Evolutionary conservation across 2,113 vertebrate species (phyloP).

Genomic region (Engraulis encrasicolus): DNA sequence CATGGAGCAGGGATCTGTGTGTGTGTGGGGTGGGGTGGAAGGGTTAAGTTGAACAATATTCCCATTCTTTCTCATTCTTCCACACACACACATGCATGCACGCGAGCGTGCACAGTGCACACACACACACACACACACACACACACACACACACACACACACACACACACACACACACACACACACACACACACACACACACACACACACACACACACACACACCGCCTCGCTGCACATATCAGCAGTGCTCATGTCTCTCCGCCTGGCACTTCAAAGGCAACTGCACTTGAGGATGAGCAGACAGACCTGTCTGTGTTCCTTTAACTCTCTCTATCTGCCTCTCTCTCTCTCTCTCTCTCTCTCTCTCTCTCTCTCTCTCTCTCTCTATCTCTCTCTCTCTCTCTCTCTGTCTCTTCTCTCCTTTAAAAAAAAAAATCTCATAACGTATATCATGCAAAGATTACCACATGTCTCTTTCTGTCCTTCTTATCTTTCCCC

Average conservation of each 20-base stretch:
- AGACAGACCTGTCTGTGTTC: constrained; percentile 34
- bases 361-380: too few species aligned
- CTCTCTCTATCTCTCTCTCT: too few species aligned
- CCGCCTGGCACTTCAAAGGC: constrained; percentile 7
- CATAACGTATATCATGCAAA: too few species aligned
- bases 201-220: neutral
- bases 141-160: neutral
- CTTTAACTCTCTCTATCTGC: neutral
- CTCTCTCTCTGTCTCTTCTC: too few species aligned
- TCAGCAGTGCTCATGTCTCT: neutral
- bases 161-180: neutral
- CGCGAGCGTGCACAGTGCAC: too few species aligned
- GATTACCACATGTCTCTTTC: too few species aligned
- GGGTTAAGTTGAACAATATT: neutral
- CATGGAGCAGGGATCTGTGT: neutral
- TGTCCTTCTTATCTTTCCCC: too few species aligned
- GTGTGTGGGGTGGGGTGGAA: neutral
- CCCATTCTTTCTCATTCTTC: neutral
- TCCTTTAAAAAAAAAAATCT: too few species aligned
- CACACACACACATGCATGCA: neutral
- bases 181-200: neutral
- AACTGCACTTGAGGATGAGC: neutral
- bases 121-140: neutral
- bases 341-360: too few species aligned
- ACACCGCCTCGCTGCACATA: neutral